phyloP scores from a whole-genome alignment of 2,888 invertebrate genomes.

The Hypomecis atomaria region DNA sequence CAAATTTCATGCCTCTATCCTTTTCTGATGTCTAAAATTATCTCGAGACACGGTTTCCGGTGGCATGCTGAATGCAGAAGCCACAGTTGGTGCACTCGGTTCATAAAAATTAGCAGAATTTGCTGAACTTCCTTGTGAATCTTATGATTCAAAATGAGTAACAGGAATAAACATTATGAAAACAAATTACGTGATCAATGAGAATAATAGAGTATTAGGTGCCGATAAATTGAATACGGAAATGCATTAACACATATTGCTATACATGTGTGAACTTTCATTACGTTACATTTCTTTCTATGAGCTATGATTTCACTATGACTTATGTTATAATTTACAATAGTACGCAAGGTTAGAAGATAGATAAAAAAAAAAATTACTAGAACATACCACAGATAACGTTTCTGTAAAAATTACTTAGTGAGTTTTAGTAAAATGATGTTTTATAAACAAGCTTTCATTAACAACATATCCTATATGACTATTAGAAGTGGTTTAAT shows the following conservation, averaged over 20 bases:
- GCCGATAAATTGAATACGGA: background rate
- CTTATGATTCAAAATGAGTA: slow-evolving; percentile 29
- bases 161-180: slow-evolving; percentile 23
- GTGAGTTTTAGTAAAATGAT: no score
- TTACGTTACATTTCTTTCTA: no score
- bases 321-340: no score
- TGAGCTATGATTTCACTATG: no score
- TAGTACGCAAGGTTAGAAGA: no score
- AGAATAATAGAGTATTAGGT: background rate
- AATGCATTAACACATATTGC: background rate
- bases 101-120: slow-evolving; percentile 59
- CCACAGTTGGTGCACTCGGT: slow-evolving; percentile 56
- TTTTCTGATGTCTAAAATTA: slow-evolving; percentile 74
- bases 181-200: slow-evolving; percentile 4
- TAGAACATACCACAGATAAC: no score
- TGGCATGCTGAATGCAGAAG: slow-evolving; percentile 59
- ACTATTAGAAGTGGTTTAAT: no score
- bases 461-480: no score
- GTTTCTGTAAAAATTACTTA: no score
- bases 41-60: slow-evolving; percentile 76
- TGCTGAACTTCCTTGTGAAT: slow-evolving; percentile 28
- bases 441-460: no score
- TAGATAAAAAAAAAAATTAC: no score
- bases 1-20: slow-evolving; percentile 59
- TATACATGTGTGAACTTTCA: background rate